These are phyloP conservation scores for Sclerodermus sp. DNA, from an alignment of 2,888 invertebrate genomes.

Conservation along the genomic window DNA sequence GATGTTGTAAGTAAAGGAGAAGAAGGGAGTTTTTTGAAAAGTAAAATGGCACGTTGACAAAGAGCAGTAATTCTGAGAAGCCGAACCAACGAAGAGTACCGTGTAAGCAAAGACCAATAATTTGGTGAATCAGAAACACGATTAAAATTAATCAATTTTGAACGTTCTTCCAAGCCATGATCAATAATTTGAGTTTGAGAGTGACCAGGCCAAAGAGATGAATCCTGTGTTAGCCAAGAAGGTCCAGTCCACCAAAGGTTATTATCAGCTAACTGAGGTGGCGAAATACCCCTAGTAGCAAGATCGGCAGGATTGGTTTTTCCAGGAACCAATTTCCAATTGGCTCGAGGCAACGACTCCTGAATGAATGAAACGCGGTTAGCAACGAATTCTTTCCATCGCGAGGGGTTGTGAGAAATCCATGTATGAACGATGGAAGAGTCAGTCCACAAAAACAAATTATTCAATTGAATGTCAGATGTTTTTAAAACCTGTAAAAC, in stretches of 20 bases:
- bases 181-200: background rate
- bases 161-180: background rate
- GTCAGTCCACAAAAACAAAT: background rate
- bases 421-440: background rate
- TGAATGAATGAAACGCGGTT: background rate
- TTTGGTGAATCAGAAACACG: background rate
- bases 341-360: background rate
- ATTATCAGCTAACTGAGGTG: background rate
- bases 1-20: background rate
- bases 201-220: background rate
- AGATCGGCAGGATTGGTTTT: background rate
- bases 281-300: background rate
- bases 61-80: background rate
- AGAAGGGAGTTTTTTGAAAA: background rate
- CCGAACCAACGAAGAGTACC: background rate
- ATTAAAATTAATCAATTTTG: background rate
- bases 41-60: background rate
- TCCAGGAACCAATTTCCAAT: background rate
- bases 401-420: conserved; percentile 7
- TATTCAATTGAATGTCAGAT: background rate
- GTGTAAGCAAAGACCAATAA: background rate
- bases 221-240: background rate
- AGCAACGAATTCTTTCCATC: conserved; percentile 6
- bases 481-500: background rate
- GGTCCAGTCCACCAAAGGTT: background rate